Base-by-base conservation (phyloP, 2,113 vertebrate species). In the Antigone vipio region DNA sequence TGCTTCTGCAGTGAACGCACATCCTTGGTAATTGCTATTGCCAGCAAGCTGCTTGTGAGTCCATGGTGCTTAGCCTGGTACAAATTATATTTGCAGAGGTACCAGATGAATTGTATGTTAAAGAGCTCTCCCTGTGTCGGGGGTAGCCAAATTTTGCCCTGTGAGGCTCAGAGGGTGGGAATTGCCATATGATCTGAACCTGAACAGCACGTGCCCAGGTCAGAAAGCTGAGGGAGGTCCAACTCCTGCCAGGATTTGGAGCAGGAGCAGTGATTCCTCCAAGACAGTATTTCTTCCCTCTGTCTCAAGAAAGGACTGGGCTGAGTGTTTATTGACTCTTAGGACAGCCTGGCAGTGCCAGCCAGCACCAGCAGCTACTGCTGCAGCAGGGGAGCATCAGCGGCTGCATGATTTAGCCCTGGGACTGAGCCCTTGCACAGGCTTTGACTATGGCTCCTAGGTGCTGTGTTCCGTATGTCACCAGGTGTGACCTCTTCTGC, bases 131-230 rank as follows among this genome's bases (percentile, higher is more conserved):
- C 26, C 12, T 11, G 12, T 52, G 17, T 30, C 6, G 3, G 13
- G 13, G 21, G 15, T 20, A 11, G 38, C 22, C 0, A 2, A 42
- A 20, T 15, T 58, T 71, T 79, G n/a, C 27, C 24, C 5, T 9
- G 2, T 3, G 10, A 35, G 47, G 12, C 42, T 89, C 0, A 0
- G 26, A 49, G 6, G 3, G 11, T 18, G 8, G 34, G 40, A 45
- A 32, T 26, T 34, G 9, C 15, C 0, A 0, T 52, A 7, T 38
- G 60, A 20, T 71, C 44, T 35, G 47, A 59, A 38, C 47, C 30
- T 53, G 18, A 53, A 18, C 26, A 64, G 30, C 26, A 3, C 1
- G 1, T 12, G 18, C 26, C 40, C 12, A 4, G 15, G 32, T 88
- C 30, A 63, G 38, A 81, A 44, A 62, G 71, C 32, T 55, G 16